Percentiles rank a stretch among this genome's conserved stretches.
phyloP scores from a whole-genome alignment of 2,113 vertebrate species.

The Gnathonemus echidnorhynchus region DNA sequence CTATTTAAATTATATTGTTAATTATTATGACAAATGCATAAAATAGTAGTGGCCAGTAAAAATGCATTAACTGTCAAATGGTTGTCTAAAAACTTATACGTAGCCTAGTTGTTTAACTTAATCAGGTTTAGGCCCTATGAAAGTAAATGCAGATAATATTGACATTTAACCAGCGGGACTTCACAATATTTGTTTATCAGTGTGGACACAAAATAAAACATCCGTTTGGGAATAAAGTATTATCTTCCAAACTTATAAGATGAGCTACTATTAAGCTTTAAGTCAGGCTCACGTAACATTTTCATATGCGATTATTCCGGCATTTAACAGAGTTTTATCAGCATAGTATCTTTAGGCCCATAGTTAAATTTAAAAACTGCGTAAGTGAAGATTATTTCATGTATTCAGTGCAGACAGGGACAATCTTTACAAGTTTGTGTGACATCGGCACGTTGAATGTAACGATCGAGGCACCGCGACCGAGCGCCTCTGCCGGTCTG shows the following conservation, averaged over 20 bases:
- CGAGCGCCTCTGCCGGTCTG: constrained; percentile 61
- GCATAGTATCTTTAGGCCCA: neutral
- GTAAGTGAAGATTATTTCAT: too few relatives aligned
- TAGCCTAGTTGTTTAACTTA: neutral
- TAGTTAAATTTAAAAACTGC: neutral
- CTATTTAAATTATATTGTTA: neutral
- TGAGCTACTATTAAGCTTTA: neutral
- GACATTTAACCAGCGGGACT: neutral
- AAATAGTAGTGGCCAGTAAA: neutral
- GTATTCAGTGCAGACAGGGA: neutral
- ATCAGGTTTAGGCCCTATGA: neutral
- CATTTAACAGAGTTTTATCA: neutral
- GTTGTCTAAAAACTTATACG: neutral
- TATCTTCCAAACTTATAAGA: neutral
- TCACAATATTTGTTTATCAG: neutral
- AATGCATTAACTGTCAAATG: neutral
- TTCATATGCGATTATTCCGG: neutral
- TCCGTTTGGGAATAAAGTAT: neutral
- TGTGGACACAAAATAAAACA: neutral
- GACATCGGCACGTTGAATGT: constrained; percentile 22
- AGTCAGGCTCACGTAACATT: neutral
- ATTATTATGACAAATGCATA: neutral
- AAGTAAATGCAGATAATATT: neutral
- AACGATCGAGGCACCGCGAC: constrained; percentile 33
- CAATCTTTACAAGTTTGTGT: constrained; percentile 8